phyloP scores from a whole-genome alignment of 1,140 invertebrate species.

The Orchestia grillus region DNA sequence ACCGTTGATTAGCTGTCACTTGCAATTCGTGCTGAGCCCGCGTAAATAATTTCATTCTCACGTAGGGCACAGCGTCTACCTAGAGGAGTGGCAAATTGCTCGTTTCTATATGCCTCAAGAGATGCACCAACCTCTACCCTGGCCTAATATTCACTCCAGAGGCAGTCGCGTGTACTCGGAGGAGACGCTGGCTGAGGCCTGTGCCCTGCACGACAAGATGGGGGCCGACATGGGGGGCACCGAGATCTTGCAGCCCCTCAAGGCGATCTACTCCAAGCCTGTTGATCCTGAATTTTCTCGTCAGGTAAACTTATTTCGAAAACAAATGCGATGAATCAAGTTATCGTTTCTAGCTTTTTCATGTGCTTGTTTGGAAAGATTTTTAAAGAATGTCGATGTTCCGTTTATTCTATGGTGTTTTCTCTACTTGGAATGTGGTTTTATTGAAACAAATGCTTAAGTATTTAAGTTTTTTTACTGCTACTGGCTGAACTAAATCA shows the following conservation, averaged over 20 bases:
- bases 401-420: background rate
- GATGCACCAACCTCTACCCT: too few relatives aligned
- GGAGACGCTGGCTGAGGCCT: slow-evolving; percentile 54
- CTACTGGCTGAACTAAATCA: too few relatives aligned
- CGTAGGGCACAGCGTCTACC: too few relatives aligned
- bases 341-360: too few relatives aligned
- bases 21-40: too few relatives aligned
- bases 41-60: too few relatives aligned
- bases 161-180: slow-evolving; percentile 59
- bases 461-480: too few relatives aligned
- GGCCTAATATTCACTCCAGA: background rate
- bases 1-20: too few relatives aligned
- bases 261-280: slow-evolving; percentile 69
- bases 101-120: too few relatives aligned
- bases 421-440: background rate
- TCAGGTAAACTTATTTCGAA: slow-evolving; percentile 66
- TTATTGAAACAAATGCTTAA: too few relatives aligned
- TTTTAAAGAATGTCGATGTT: background rate
- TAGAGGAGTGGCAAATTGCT: too few relatives aligned
- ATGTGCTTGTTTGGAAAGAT: background rate
- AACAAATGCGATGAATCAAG: background rate
- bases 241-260: slow-evolving; percentile 71
- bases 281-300: slow-evolving; percentile 69
- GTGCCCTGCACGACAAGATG: slow-evolving; percentile 61
- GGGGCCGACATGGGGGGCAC: slow-evolving; percentile 71